These are phyloP conservation scores for Brevipalpus yothersi DNA, from an alignment of 1,140 invertebrate genomes.

Conservation along the genomic window DNA sequence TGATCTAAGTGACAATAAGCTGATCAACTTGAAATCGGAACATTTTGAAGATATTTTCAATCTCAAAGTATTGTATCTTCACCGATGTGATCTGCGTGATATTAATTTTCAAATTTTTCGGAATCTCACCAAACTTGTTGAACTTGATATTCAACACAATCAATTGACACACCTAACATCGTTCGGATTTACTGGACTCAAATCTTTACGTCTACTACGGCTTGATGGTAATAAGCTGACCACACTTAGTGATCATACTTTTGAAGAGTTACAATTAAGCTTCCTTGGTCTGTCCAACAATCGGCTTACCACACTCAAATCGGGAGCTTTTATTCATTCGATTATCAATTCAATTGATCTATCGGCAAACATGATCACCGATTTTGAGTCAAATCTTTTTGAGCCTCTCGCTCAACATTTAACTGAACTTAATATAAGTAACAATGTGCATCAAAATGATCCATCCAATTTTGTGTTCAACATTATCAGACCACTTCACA, in stretches of 20 bases:
- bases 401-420: background rate
- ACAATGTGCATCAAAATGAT: background rate
- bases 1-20: constrained; percentile 44
- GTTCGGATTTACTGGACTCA: constrained; percentile 30
- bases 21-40: constrained; percentile 39
- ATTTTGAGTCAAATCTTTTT: background rate
- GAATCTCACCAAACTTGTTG: background rate
- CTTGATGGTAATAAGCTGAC: constrained; percentile 38
- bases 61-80: constrained; percentile 38
- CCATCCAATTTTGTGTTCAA: background rate
- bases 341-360: constrained; percentile 26
- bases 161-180: constrained; percentile 15
- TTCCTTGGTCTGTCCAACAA: constrained; percentile 36
- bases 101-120: constrained; percentile 6
- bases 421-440: background rate
- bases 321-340: constrained; percentile 38
- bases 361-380: constrained; percentile 3
- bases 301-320: constrained; percentile 38
- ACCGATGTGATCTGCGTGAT: constrained; percentile 10
- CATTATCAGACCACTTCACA: background rate
- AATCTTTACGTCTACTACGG: constrained; percentile 25
- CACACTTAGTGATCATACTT: constrained; percentile 37
- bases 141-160: background rate
- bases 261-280: constrained; percentile 26
- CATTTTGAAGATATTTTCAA: constrained; percentile 13